Evolutionary conservation across 1,140 invertebrate species (phyloP).

Genomic region (Drosophila kohkoa): DNA sequence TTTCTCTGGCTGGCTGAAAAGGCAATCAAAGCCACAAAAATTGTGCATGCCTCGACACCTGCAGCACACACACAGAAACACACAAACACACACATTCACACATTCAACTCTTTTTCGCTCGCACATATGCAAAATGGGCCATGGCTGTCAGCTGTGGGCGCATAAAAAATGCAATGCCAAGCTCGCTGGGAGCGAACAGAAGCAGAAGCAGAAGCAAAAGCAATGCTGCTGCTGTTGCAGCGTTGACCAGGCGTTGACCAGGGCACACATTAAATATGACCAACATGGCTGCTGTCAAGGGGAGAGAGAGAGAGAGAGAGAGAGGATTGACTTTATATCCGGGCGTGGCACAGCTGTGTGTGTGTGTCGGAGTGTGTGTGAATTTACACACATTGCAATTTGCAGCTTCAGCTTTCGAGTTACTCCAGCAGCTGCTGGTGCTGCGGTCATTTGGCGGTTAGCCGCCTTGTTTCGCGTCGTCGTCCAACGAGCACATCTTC

Average conservation of each 20-base stretch:
- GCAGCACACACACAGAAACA: conserved; percentile 18
- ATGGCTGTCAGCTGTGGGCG: conserved; percentile 70
- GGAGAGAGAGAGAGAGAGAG: background rate
- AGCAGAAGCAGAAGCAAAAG: background rate
- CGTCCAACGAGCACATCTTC: too few species aligned
- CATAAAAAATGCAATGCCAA: conserved; percentile 72
- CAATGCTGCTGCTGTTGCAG: conserved; percentile 40
- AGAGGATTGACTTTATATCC: conserved; percentile 75
- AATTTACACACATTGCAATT: conserved; percentile 78
- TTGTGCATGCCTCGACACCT: conserved; percentile 69
- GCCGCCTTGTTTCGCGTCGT: conserved; percentile 69
- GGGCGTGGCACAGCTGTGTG: conserved; percentile 39
- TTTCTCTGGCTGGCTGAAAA: conserved; percentile 39
- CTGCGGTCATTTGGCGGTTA: conserved; percentile 78
- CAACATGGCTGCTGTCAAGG: conserved; percentile 59
- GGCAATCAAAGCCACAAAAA: conserved; percentile 78
- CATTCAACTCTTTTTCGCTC: background rate
- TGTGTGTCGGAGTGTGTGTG: conserved; percentile 42
- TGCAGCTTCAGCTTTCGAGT: conserved; percentile 30
- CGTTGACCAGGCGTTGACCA: conserved; percentile 62
- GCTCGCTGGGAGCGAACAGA: background rate
- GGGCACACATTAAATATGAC: conserved; percentile 75
- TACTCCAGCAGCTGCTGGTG: conserved; percentile 4
- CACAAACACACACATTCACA: conserved; percentile 13
- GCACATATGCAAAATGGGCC: conserved; percentile 48